Evolutionary conservation across 2,888 invertebrate species (phyloP).

Genomic region (Melipona beecheii): DNA sequence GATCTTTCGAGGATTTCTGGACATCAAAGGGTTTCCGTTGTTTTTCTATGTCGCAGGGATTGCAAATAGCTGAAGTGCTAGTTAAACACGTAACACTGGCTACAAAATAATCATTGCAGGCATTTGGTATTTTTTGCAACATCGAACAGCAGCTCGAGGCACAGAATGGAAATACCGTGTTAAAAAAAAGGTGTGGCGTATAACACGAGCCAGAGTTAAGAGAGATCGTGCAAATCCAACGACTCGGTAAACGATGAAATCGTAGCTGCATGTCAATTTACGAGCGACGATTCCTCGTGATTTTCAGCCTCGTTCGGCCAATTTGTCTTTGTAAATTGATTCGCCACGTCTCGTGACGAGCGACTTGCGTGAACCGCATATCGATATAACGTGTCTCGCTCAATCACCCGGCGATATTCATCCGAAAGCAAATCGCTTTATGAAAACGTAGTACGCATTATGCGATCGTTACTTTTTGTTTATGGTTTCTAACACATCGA

Average conservation of each 20-base stretch:
- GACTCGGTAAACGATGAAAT: neutral
- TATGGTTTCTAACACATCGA: too few relatives aligned
- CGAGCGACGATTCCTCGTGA: slow-evolving; percentile 29
- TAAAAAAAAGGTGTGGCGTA: neutral
- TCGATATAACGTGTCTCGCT: neutral
- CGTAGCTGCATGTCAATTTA: neutral
- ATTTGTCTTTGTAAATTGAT: slow-evolving; percentile 45
- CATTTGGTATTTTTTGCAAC: neutral
- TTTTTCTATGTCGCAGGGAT: neutral
- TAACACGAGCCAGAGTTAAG: neutral
- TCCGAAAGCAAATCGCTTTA: neutral
- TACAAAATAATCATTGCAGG: neutral
- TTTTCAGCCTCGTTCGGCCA: slow-evolving; percentile 19
- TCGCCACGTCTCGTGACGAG: slow-evolving; percentile 18
- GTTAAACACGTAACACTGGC: neutral
- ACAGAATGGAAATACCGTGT: neutral
- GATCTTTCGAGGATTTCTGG: too few relatives aligned
- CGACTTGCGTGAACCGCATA: slow-evolving; percentile 4
- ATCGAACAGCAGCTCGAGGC: neutral
- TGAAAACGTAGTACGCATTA: neutral
- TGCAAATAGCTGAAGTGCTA: neutral
- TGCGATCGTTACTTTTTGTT: too few relatives aligned
- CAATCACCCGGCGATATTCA: slow-evolving; percentile 4
- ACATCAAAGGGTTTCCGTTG: neutral
- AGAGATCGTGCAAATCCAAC: neutral